These are phyloP conservation scores for Zaprionus camerounensis DNA, from an alignment of 1,140 invertebrate genomes.

Conservation along the genomic window DNA sequence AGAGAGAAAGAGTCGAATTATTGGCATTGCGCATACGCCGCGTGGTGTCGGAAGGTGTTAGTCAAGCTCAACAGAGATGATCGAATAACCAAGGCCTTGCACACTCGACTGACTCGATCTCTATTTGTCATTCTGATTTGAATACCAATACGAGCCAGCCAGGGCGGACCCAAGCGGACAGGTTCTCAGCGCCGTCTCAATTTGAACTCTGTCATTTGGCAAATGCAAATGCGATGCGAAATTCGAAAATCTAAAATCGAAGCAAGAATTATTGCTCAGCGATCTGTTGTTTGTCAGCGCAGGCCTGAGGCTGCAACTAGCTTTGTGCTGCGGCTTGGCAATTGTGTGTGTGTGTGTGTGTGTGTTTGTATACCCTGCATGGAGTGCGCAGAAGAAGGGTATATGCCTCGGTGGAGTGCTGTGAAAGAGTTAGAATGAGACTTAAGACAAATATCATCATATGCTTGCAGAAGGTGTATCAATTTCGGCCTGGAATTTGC, in stretches of 20 bases:
- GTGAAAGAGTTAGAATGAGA: neutral
- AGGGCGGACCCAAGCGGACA: neutral
- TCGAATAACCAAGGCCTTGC: slow-evolving; percentile 60
- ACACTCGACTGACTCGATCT: slow-evolving; percentile 42
- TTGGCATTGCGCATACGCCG: slow-evolving; percentile 62
- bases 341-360: slow-evolving; percentile 22
- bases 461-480: no score
- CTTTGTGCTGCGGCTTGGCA: slow-evolving; percentile 49
- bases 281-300: slow-evolving; percentile 10
- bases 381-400: neutral
- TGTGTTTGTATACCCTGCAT: neutral
- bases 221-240: slow-evolving; percentile 51
- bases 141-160: neutral
- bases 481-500: no score
- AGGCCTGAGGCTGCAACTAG: slow-evolving; percentile 1
- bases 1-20: neutral
- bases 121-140: slow-evolving; percentile 5
- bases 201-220: slow-evolving; percentile 70
- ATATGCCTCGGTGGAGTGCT: neutral
- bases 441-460: no score
- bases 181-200: neutral
- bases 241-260: slow-evolving; percentile 48
- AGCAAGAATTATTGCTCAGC: slow-evolving; percentile 48
- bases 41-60: slow-evolving; percentile 22
- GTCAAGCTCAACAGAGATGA: slow-evolving; percentile 10